These are phyloP conservation scores for Rousettus leschenaultii DNA, from an alignment of 2,113 vertebrate species.

Conservation along the genomic window DNA sequence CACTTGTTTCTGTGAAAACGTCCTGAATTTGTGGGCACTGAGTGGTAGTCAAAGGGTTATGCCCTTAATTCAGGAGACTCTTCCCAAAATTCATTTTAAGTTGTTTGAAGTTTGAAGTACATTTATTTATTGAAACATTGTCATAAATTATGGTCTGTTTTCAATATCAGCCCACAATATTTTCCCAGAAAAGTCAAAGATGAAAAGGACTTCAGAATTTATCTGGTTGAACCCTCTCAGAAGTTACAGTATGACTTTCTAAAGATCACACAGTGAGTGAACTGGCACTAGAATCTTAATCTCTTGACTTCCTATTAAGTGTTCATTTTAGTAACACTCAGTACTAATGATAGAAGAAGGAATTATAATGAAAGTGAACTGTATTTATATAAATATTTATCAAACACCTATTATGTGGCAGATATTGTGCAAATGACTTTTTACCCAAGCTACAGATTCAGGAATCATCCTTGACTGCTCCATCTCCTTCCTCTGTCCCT, in stretches of 20 bases:
- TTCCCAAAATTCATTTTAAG: slow-evolving; percentile 22
- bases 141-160: neutral
- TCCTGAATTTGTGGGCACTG: neutral
- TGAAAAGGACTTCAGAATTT: neutral
- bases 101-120: neutral
- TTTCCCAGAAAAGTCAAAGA: slow-evolving; percentile 21
- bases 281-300: neutral
- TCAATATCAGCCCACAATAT: neutral
- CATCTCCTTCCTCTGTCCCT: neutral
- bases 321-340: neutral
- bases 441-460: no score
- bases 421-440: neutral
- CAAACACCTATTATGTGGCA: neutral
- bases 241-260: neutral
- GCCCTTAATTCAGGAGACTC: neutral
- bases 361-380: neutral
- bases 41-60: neutral
- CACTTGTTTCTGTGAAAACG: slow-evolving; percentile 9
- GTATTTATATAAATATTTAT: neutral
- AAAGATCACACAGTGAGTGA: neutral
- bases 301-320: neutral
- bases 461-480: neutral
- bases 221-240: neutral
- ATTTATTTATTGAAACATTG: neutral
- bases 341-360: neutral